Evolutionary conservation across 1,140 invertebrate genomes (phyloP).

Genomic region (Tribolium castaneum): DNA sequence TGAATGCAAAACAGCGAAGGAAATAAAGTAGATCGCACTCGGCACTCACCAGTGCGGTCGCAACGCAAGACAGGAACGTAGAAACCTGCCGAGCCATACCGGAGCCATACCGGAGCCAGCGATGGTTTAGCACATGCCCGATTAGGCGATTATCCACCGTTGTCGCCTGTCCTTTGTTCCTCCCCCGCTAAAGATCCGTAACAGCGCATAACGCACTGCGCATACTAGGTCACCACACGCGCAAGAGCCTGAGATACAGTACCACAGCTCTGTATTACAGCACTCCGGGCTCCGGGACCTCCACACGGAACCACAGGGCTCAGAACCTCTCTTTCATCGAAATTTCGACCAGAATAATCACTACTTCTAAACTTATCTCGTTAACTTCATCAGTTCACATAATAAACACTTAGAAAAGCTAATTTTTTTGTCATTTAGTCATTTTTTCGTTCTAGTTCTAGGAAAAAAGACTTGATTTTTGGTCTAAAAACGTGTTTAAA

Average conservation of each 20-base stretch:
- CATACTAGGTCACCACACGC: constrained; percentile 56
- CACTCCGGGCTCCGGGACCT: background rate
- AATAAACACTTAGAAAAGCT: no score
- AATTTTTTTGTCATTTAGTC: no score
- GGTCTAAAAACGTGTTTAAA: no score
- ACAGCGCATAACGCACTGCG: constrained; percentile 57
- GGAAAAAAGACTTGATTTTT: no score
- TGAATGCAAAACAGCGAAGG: constrained; percentile 52
- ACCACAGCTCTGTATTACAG: background rate
- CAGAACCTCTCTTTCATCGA: no score
- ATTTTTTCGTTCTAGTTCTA: no score
- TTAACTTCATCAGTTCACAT: no score
- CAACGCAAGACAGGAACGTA: constrained; percentile 48
- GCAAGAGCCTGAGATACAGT: constrained; percentile 28
- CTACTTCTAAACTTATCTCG: no score
- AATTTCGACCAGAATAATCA: no score
- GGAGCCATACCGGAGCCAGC: constrained; percentile 44
- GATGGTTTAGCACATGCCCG: constrained; percentile 48
- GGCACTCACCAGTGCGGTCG: constrained; percentile 41
- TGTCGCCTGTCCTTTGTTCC: constrained; percentile 49
- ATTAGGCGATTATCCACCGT: constrained; percentile 25
- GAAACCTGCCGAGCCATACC: constrained; percentile 22
- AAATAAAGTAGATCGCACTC: constrained; percentile 47
- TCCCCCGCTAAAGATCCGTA: constrained; percentile 55
- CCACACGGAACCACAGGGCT: background rate